Conservation (phyloP, 1,140 invertebrate genomes). For the honey bee (Apis mellifera) region Amel_HAv3.1 CM009946.2:3360501-3361000, state of each 20-base stretch:
- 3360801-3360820: constrained; percentile 15
- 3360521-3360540: too few species aligned
- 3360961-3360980: constrained; percentile 9
- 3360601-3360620: constrained; percentile 54
- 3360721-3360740: constrained; percentile 37
- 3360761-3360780: constrained; percentile 6
- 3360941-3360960: neutral
- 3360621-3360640: constrained; percentile 75
- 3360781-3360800: neutral
- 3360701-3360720: constrained; percentile 47
- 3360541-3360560: constrained; percentile 22
- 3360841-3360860: neutral
- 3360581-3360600: constrained; percentile 31
- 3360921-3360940: constrained; percentile 14
- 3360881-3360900: neutral
- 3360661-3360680: constrained; percentile 66
- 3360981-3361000: neutral
- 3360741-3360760: constrained; percentile 31
- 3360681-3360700: constrained; percentile 61
- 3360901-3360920: constrained; percentile 5
- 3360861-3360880: too few species aligned
- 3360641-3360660: constrained; percentile 74
- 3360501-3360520: too few species aligned
- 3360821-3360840: too few species aligned
- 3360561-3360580: neutral